phyloP scores from a whole-genome alignment of 1,140 invertebrate genomes.

The Parapsyche elsis region DNA sequence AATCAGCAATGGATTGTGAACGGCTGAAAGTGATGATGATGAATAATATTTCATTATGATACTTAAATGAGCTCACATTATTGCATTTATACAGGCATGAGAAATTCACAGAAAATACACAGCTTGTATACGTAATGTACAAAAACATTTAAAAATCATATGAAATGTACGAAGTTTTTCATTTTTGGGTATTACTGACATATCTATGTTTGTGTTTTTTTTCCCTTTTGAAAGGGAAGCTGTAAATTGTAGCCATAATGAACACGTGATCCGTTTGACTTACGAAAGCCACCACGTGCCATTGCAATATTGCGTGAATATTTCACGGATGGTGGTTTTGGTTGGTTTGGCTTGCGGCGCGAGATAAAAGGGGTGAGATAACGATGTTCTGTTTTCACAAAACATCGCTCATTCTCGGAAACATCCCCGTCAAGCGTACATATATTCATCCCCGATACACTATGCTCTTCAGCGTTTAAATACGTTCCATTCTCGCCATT shows the following conservation, averaged over 20 bases:
- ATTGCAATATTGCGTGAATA: conserved; percentile 39
- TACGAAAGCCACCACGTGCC: conserved; percentile 36
- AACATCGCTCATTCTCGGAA: conserved; percentile 19
- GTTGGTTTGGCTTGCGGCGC: neutral
- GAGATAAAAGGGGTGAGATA: conserved; percentile 42
- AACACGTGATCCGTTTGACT: neutral
- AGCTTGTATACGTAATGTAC: too few relatives aligned
- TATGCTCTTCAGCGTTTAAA: conserved; percentile 24
- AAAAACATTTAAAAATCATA: too few relatives aligned
- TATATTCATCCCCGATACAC: neutral
- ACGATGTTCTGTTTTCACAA: conserved; percentile 35
- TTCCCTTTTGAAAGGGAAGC: neutral
- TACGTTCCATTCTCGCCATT: neutral
- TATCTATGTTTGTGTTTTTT: neutral
- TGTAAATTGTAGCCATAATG: neutral
- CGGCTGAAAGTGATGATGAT: too few relatives aligned
- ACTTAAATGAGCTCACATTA: too few relatives aligned
- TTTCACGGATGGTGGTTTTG: conserved; percentile 24
- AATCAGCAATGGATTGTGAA: too few relatives aligned
- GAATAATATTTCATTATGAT: too few relatives aligned
- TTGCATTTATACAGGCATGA: too few relatives aligned
- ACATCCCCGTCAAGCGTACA: neutral
- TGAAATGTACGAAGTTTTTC: too few relatives aligned
- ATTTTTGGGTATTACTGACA: too few relatives aligned
- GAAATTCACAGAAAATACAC: too few relatives aligned